Percentiles rank a stretch among this genome's conserved stretches.
Evolutionary conservation across 1,140 invertebrate genomes (phyloP).

Genomic region (Luehdorfia chinensis): DNA sequence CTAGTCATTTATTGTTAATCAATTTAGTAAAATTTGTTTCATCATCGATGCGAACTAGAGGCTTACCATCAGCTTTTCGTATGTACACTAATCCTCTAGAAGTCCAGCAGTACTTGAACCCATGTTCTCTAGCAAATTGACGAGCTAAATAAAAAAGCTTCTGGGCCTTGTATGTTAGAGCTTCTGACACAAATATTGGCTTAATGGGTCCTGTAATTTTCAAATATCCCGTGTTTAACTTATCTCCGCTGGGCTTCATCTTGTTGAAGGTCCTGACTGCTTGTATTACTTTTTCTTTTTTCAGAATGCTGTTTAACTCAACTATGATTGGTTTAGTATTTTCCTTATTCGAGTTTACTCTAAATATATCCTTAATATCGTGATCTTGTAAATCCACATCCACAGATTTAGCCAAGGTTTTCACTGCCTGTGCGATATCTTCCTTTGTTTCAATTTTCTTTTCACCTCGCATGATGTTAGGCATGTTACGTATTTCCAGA

Average conservation of each 20-base stretch:
- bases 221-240: background rate
- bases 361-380: background rate
- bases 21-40: too few relatives aligned
- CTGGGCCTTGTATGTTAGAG: conserved; percentile 9
- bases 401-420: background rate
- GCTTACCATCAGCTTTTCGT: too few relatives aligned
- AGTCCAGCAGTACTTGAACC: conserved; percentile 13
- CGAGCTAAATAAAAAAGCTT: conserved; percentile 14
- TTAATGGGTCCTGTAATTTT: background rate
- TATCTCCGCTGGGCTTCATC: background rate
- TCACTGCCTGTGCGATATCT: background rate
- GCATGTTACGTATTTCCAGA: background rate
- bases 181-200: conserved; percentile 18
- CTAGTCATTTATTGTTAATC: too few relatives aligned
- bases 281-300: background rate
- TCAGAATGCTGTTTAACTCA: background rate
- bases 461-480: background rate
- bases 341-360: background rate
- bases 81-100: background rate
- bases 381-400: background rate
- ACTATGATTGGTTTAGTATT: background rate
- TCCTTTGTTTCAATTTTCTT: too few relatives aligned
- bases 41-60: too few relatives aligned
- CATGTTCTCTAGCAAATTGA: conserved; percentile 1
- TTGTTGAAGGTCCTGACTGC: background rate